Conservation (phyloP, 2,888 invertebrate species). For the Lordiphosa andalusiaca region DNA sequence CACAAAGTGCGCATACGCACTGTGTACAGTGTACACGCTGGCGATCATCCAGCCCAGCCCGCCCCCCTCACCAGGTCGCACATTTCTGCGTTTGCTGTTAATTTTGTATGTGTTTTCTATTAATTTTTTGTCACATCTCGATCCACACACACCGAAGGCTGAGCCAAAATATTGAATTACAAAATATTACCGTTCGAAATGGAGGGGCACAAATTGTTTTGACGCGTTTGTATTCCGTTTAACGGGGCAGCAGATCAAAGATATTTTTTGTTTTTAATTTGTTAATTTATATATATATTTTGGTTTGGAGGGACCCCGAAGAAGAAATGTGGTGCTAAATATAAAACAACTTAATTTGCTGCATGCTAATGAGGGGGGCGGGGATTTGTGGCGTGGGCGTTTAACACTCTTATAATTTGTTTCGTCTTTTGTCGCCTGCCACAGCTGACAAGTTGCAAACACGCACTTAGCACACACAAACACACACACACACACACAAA, state of each 20-base stretch:
- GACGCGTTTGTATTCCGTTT: constrained; percentile 52
- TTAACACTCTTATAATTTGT: constrained; percentile 67
- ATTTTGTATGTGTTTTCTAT: constrained; percentile 69
- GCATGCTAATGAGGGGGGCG: constrained; percentile 61
- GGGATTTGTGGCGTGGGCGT: constrained; percentile 51
- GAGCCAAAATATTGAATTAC: constrained; percentile 49
- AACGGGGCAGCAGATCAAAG: constrained; percentile 54
- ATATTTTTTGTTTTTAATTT: constrained; percentile 50
- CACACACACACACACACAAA: constrained; percentile 3
- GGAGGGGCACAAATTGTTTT: constrained; percentile 60
- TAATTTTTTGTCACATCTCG: constrained; percentile 61
- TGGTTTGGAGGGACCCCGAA: constrained; percentile 6
- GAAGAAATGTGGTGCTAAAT: constrained; percentile 34
- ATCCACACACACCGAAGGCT: constrained; percentile 21
- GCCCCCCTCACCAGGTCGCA: constrained; percentile 1
- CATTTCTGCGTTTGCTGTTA: constrained; percentile 34
- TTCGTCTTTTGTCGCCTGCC: constrained; percentile 58
- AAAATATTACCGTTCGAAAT: constrained; percentile 44
- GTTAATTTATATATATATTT: constrained; percentile 55
- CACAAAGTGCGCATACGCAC: constrained; percentile 1
- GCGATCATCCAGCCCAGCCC: too few species aligned
- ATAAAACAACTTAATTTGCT: constrained; percentile 74
- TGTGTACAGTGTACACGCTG: too few species aligned
- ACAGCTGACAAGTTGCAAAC: constrained; percentile 62
- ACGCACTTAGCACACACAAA: constrained; percentile 31